phyloP scores from a whole-genome alignment of 1,140 invertebrate genomes.

The Megalonaias nervosa region DNA sequence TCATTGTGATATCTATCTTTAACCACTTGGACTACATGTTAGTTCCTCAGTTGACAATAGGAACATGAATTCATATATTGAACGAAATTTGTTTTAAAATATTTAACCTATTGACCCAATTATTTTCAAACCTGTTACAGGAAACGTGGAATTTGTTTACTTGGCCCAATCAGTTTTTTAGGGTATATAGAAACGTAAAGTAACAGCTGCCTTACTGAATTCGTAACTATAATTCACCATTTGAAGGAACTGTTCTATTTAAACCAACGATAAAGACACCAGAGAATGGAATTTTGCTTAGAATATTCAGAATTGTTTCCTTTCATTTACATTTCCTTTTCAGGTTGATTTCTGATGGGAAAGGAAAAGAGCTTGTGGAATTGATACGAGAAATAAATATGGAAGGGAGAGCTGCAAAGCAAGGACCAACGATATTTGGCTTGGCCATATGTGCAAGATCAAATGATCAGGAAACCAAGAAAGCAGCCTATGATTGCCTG shows the following conservation, averaged over 20 bases:
- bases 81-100: background rate
- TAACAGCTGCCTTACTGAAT: background rate
- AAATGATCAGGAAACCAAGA: conserved; percentile 51
- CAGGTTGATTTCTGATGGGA: conserved; percentile 59
- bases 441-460: conserved; percentile 66
- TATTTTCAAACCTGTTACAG: background rate
- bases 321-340: conserved; percentile 3
- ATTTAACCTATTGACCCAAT: no score
- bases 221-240: background rate
- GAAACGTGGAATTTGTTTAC: background rate
- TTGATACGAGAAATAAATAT: conserved; percentile 61
- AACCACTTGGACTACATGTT: no score
- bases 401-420: conserved; percentile 64
- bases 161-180: background rate
- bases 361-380: conserved; percentile 60
- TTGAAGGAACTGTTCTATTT: background rate
- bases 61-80: background rate
- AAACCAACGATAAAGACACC: background rate
- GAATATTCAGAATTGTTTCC: background rate
- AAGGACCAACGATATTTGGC: conserved; percentile 63
- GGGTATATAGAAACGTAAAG: background rate
- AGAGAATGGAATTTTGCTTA: background rate
- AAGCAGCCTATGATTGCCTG: conserved; percentile 46
- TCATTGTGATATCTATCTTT: no score
- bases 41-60: no score